Conservation (phyloP, 2,797 vertebrate genomes). For the Siniperca obscura region DNA sequence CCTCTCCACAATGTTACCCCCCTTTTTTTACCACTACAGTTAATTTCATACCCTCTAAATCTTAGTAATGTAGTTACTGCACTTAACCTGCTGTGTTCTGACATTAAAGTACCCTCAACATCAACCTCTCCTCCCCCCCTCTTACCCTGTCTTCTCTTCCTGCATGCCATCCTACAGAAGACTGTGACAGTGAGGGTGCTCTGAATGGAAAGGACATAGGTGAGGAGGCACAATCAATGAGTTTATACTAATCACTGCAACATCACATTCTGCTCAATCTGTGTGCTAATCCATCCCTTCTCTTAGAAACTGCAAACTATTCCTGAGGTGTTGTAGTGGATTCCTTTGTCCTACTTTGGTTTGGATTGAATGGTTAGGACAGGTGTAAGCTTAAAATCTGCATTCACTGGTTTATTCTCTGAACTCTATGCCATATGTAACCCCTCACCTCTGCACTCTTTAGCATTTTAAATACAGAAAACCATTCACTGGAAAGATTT, state of each 20-base stretch:
- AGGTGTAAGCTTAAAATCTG: background rate
- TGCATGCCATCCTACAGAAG: conserved; percentile 84
- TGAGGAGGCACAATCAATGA: conserved; percentile 77
- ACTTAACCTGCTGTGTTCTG: conserved; percentile 33
- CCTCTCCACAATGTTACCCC: background rate
- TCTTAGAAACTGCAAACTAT: background rate
- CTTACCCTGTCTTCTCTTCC: conserved; percentile 62
- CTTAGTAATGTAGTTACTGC: background rate
- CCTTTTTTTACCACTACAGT: background rate
- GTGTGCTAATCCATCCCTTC: conserved; percentile 43
- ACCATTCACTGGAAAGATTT: background rate
- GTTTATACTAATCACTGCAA: conserved; percentile 23
- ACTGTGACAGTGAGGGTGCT: conserved; percentile 90
- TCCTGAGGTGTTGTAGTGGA: conserved; percentile 1
- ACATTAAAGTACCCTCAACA: background rate
- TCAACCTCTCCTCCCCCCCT: conserved; percentile 36
- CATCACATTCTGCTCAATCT: conserved; percentile 47
- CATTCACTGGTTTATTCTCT: background rate
- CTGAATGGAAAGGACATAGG: conserved; percentile 92
- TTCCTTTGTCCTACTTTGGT: conserved; percentile 24
- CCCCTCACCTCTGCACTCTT: background rate
- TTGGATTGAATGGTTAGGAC: conserved; percentile 1
- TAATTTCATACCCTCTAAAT: background rate
- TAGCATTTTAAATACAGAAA: background rate
- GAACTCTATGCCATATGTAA: background rate